These are phyloP conservation scores for Astropecten irregularis DNA, from an alignment of 53 echinoderm and acorn worm genomes.

Conservation along the genomic window DNA sequence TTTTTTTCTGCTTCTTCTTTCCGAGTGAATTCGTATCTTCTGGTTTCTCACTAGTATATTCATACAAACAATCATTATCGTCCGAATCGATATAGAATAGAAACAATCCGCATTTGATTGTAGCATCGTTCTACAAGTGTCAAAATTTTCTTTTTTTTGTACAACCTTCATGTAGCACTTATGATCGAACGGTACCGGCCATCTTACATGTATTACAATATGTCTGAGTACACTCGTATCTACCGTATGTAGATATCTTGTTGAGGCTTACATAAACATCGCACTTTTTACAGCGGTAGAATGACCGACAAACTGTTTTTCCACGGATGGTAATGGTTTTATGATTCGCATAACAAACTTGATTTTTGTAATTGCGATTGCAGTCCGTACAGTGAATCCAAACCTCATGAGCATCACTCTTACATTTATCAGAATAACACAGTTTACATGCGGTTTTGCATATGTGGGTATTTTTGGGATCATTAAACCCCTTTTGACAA, in stretches of 20 bases:
- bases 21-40: too few relatives aligned
- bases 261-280: background rate
- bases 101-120: too few relatives aligned
- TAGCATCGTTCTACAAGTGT: too few relatives aligned
- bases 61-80: too few relatives aligned
- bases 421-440: constrained; percentile 1
- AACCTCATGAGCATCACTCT: background rate
- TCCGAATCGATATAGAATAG: background rate
- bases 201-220: background rate
- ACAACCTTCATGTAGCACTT: constrained; percentile 2
- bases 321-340: background rate
- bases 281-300: background rate
- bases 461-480: background rate
- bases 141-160: background rate
- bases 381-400: background rate
- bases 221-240: background rate
- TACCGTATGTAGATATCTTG: background rate
- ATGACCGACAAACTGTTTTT: constrained; percentile 11
- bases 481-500: constrained; percentile 4
- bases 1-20: background rate
- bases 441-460: constrained; percentile 6
- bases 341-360: background rate
- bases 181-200: background rate
- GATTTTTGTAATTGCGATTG: constrained; percentile 7
- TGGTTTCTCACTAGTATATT: too few relatives aligned